phyloP scores from a whole-genome alignment of 2,888 invertebrate genomes.

The Clivina fossor region DNA sequence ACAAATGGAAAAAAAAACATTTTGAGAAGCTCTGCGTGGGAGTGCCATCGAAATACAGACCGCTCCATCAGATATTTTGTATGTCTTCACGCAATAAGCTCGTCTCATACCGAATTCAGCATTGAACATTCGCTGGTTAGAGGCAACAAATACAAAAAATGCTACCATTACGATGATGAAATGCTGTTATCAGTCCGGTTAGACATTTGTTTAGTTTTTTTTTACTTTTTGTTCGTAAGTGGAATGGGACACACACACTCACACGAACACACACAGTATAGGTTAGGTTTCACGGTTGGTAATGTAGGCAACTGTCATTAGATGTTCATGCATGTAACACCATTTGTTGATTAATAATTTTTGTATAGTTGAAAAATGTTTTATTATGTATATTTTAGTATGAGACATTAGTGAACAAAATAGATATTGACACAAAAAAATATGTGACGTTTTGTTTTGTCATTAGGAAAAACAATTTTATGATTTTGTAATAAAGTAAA shows the following conservation, averaged over 20 bases:
- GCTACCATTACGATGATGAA: constrained; percentile 32
- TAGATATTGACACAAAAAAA: too few relatives aligned
- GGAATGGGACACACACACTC: too few relatives aligned
- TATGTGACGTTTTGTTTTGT: too few relatives aligned
- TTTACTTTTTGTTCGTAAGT: constrained; percentile 10
- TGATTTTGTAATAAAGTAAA: too few relatives aligned
- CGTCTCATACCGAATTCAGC: constrained; percentile 22
- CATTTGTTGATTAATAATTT: constrained; percentile 30
- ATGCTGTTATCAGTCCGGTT: constrained; percentile 30
- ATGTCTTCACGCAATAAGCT: constrained; percentile 33
- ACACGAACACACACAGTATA: too few relatives aligned
- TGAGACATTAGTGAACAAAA: too few relatives aligned
- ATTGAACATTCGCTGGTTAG: background rate
- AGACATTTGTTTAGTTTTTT: constrained; percentile 22
- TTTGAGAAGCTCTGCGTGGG: constrained; percentile 6
- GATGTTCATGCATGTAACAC: constrained; percentile 19
- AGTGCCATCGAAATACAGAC: constrained; percentile 20
- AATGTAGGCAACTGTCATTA: constrained; percentile 25
- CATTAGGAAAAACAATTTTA: too few relatives aligned
- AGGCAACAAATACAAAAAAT: constrained; percentile 9
- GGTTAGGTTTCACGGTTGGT: constrained; percentile 3
- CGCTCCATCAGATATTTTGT: constrained; percentile 28
- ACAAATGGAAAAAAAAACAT: too few relatives aligned
- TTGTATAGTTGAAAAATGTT: constrained; percentile 1
- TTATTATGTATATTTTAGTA: too few relatives aligned